Base-by-base conservation (phyloP, 2,888 invertebrate genomes). In the Metalampra italica region DNA sequence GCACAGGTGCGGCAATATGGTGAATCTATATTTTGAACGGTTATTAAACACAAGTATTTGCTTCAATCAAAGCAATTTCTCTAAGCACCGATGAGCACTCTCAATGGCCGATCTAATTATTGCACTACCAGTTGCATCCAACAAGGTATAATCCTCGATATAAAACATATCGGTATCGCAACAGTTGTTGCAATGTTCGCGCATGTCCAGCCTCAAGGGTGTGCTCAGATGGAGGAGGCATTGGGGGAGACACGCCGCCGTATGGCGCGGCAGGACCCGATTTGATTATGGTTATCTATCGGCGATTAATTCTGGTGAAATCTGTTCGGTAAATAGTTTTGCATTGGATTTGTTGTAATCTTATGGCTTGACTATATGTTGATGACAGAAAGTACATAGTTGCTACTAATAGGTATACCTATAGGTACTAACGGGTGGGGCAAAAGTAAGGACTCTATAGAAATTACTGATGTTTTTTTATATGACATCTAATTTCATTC, bases 141-240 rank as follows among this genome's bases (percentile, higher is more conserved):
- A 62, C 65, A 64, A 57, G 36, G 62, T 61, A 57, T 70, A 67
- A 77, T 76, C 75, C 70, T 53, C 62, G 50, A 62, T 64, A 67
- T 64, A 75, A 74, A 73, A 71, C 68, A 68, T 78, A 76, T 78
- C 76, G 64, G 64, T 76, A 65, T 67, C 70, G 66, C 55, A 76
- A 82, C 83, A 83, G 83, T 82, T 83, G 83, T 71, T 60, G 43
- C 54, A 56, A 61, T 66, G 68, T 66, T 62, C 62, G 46, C 45
- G 46, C 45, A 32, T 30, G 38, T 45, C 34, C 56, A 64, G 70
- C 73, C 76, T 67, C 72, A 37, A 57, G 75, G 76, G 77, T 74
- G 75, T 70, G 66, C 69, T 75, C 71, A 65, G 57, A 50, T 54
- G 69, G 65, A 68, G 56, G 57, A 44, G 30, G 44, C 46, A 47